These are phyloP conservation scores for Dasyurus viverrinus DNA, from an alignment of 2,113 vertebrate species.

Conservation along the genomic window DNA sequence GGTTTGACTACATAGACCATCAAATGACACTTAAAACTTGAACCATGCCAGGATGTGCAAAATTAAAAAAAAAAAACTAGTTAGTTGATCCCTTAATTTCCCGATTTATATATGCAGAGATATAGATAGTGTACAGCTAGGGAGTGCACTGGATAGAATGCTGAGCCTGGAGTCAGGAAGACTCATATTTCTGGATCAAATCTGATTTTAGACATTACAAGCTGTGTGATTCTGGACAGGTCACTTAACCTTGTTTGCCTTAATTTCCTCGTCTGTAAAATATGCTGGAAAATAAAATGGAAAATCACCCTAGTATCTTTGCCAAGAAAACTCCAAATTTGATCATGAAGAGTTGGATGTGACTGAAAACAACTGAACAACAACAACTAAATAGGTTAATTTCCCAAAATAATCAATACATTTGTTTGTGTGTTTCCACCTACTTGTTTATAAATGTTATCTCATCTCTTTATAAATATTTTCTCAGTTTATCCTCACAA, in stretches of 20 bases:
- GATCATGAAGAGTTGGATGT: too few relatives aligned
- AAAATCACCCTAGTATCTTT: too few relatives aligned
- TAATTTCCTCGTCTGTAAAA: too few relatives aligned
- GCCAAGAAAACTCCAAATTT: too few relatives aligned
- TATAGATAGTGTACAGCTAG: not conserved
- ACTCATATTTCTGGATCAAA: too few relatives aligned
- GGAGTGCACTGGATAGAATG: too few relatives aligned
- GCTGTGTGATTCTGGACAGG: too few relatives aligned
- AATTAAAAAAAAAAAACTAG: not conserved
- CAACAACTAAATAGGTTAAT: not conserved
- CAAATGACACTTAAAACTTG: not conserved
- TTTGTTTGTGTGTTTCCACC: not conserved
- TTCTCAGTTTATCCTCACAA: not conserved
- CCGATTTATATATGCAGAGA: not conserved
- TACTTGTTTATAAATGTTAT: not conserved
- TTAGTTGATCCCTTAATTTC: not conserved
- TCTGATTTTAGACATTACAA: too few relatives aligned
- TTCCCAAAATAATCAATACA: not conserved
- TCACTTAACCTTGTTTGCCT: too few relatives aligned
- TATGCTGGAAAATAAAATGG: too few relatives aligned
- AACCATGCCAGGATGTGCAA: not conserved
- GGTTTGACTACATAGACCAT: not conserved
- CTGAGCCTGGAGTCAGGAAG: too few relatives aligned
- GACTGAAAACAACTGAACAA: too few relatives aligned
- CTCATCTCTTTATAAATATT: not conserved